These are phyloP conservation scores for Boleophthalmus pectinirostris DNA, from an alignment of 2,113 vertebrate species.

Conservation along the genomic window DNA sequence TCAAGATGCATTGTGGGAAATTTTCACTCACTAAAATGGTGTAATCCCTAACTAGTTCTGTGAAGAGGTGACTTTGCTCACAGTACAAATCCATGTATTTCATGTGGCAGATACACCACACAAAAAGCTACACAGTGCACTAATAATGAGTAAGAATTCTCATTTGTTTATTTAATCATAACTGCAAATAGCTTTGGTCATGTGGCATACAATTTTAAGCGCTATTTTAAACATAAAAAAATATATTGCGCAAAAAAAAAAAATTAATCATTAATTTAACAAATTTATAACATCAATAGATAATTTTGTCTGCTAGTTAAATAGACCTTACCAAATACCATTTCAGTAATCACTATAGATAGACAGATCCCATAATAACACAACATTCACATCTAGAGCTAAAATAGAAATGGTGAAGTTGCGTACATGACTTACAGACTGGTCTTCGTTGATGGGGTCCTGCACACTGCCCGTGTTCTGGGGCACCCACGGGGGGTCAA, in stretches of 20 bases:
- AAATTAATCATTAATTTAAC: no score
- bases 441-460: constrained; percentile 97
- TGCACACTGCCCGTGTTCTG: constrained; percentile 95
- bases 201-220: not conserved
- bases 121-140: not conserved
- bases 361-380: not conserved
- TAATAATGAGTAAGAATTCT: not conserved
- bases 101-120: not conserved
- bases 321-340: not conserved
- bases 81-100: no score
- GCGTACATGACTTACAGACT: constrained; percentile 85
- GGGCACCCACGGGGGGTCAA: constrained; percentile 98
- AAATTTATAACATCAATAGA: no score
- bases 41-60: no score
- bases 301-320: not conserved
- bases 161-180: not conserved
- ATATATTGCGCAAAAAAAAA: no score
- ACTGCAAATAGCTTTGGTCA: not conserved
- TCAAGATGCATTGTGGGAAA: no score
- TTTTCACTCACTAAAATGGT: no score
- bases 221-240: not conserved
- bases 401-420: not conserved
- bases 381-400: not conserved
- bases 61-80: no score
- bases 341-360: not conserved